Conservation (phyloP, 1,140 invertebrate species). For the Anastrepha ludens region DNA sequence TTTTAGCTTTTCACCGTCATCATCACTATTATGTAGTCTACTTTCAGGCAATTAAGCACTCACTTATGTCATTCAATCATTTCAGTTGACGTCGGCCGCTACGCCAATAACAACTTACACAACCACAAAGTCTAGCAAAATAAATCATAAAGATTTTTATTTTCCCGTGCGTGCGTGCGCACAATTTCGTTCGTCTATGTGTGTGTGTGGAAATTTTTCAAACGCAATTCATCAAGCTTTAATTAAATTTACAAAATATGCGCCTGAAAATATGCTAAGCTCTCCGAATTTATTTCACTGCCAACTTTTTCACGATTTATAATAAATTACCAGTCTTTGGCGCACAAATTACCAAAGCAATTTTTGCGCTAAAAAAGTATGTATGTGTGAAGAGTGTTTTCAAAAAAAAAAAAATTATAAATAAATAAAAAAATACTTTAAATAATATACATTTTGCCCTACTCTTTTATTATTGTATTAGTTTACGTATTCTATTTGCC, state of each 20-base stretch:
- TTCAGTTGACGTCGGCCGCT: not conserved
- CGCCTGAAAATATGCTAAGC: not conserved
- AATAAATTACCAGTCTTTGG: not conserved
- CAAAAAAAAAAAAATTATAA: not conserved
- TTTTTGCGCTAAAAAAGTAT: not conserved
- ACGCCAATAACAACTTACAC: not conserved
- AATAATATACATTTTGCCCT: not conserved
- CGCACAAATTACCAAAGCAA: conserved; percentile 24
- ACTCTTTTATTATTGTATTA: not conserved
- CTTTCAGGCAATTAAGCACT: conserved; percentile 5
- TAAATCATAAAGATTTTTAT: not conserved
- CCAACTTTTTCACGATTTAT: not conserved
- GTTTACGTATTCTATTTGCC: not conserved
- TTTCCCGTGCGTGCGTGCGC: not conserved
- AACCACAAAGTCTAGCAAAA: not conserved
- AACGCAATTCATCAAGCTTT: conserved; percentile 23
- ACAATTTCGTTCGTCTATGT: not conserved
- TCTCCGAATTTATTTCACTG: not conserved
- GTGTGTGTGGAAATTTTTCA: not conserved
- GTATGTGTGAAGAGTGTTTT: not conserved
- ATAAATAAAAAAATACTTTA: not conserved
- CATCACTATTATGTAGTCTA: not conserved
- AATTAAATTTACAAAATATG: conserved; percentile 28
- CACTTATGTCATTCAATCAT: conserved; percentile 2
- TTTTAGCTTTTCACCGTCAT: not conserved